Base-by-base conservation (phyloP, 2,888 invertebrate genomes). In the Catotricha subobsoleta region DNA sequence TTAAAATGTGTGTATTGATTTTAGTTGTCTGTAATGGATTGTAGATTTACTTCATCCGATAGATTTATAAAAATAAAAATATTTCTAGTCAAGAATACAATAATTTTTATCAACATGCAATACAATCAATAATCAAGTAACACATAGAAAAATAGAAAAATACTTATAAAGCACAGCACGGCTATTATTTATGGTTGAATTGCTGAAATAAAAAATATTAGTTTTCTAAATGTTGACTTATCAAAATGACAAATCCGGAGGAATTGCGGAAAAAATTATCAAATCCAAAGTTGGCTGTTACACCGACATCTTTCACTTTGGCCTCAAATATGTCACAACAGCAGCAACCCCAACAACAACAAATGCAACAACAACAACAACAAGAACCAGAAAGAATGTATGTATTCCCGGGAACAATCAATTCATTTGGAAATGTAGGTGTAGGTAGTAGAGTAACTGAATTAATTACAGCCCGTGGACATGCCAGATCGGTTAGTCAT, bases 401-500 rank as follows among this genome's bases (percentile, higher is more conserved):
- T 23, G 40, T n/a, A 31, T 31, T 13, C 13, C 35, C 29, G 12
- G 9, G 9, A 27, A 8, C 35, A 41, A 34, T 34, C 20, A 41
- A 23, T 16, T 21, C 37, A 28, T 20, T 28, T n/a, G 31, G 39
- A 23, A 30, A 42, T 13, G 18, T 36, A 25, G 15, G n/a, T 16
- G 33, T 33, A 20, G 33, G 23, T 21, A 23, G 10, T 23, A 25
- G 43, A 34, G 16, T 16, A 33, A 25, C 33, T 31, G 41, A 38
- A 30, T 40, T 27, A 47, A 36, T 42, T 43, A 39, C 41, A 46
- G 18, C 49, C 2, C 56, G 64, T 3, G 76, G 77, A 16, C 87
- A 87, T 60, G 74, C 76, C 47, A 72, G 87, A 47, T 86, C 86
- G 51, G 76, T 83, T 50, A 87, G 86, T 60, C 87, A 87, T 67